Evolutionary conservation across 2,888 invertebrate genomes (phyloP).

Genomic region (Netelia melanura): DNA sequence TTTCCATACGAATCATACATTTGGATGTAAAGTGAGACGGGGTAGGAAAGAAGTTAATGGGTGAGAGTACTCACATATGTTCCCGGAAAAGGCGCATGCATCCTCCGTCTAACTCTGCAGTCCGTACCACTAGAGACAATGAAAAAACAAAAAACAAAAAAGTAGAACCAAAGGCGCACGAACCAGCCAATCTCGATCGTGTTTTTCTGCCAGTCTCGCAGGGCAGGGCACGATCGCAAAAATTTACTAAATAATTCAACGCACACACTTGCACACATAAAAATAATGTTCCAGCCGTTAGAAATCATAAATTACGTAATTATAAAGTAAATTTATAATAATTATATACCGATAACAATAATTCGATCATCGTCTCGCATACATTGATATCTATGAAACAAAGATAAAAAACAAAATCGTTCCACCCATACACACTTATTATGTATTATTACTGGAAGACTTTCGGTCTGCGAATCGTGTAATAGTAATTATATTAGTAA

Average conservation of each 20-base stretch:
- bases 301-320: slow-evolving; percentile 57
- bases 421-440: slow-evolving; percentile 72
- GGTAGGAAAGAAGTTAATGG: slow-evolving; percentile 74
- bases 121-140: slow-evolving; percentile 85
- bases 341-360: slow-evolving; percentile 58
- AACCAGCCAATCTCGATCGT: slow-evolving; percentile 67
- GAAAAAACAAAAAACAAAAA: slow-evolving; percentile 78
- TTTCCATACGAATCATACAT: slow-evolving; percentile 4
- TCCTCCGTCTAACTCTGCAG: slow-evolving; percentile 85
- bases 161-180: slow-evolving; percentile 81
- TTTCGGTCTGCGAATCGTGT: slow-evolving; percentile 67
- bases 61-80: slow-evolving; percentile 84
- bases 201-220: slow-evolving; percentile 39
- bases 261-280: slow-evolving; percentile 43
- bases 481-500: slow-evolving; percentile 43
- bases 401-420: slow-evolving; percentile 49
- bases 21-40: slow-evolving; percentile 14
- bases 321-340: slow-evolving; percentile 22
- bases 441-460: slow-evolving; percentile 20
- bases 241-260: slow-evolving; percentile 54
- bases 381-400: slow-evolving; percentile 44
- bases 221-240: slow-evolving; percentile 61
- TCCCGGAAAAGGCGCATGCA: slow-evolving; percentile 85
- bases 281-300: slow-evolving; percentile 57
- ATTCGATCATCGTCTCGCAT: slow-evolving; percentile 35